Evolutionary conservation across 2,113 vertebrate genomes (phyloP).

Genomic region (Urocolius indicus): DNA sequence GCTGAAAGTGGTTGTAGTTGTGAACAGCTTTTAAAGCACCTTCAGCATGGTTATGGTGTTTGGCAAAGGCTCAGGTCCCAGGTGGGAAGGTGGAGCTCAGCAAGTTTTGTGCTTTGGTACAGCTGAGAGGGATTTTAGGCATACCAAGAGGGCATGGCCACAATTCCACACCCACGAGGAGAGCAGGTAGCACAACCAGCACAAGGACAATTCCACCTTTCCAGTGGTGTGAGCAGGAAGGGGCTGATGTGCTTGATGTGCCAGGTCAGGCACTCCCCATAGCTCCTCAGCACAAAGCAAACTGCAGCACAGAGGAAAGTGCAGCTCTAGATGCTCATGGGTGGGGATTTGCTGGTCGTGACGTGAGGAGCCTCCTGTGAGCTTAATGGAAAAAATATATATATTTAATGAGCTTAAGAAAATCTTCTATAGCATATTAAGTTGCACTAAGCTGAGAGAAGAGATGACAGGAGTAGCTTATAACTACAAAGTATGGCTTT

Average conservation of each 20-base stretch:
- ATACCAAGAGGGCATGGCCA: not conserved
- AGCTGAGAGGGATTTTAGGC: not conserved
- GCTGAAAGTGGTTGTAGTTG: not conserved
- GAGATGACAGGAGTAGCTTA: not conserved
- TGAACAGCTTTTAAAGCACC: not conserved
- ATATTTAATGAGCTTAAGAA: slow-evolving; percentile 39
- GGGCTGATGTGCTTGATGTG: not conserved
- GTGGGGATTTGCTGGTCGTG: not conserved
- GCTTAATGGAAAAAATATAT: slow-evolving; percentile 8
- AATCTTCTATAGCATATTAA: slow-evolving; percentile 13
- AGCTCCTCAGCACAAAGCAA: not conserved
- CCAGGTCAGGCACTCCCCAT: not conserved
- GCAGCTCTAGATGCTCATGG: not conserved
- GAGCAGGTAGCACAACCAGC: not conserved
- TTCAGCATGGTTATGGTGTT: not conserved
- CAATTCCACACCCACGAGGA: not conserved
- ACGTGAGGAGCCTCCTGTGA: not conserved
- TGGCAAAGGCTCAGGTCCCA: not conserved
- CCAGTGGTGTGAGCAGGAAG: accelerated
- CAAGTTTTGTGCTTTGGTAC: not conserved
- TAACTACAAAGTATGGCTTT: not conserved
- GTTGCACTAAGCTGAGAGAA: not conserved
- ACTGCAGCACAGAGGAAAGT: not conserved
- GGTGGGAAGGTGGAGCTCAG: not conserved
- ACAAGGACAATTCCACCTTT: accelerated